A percentile compares a stretch with the other conserved stretches of the same genome.
Conservation (phyloP, 2,797 vertebrate genomes). For the Poeciliopsis turneri region DNA sequence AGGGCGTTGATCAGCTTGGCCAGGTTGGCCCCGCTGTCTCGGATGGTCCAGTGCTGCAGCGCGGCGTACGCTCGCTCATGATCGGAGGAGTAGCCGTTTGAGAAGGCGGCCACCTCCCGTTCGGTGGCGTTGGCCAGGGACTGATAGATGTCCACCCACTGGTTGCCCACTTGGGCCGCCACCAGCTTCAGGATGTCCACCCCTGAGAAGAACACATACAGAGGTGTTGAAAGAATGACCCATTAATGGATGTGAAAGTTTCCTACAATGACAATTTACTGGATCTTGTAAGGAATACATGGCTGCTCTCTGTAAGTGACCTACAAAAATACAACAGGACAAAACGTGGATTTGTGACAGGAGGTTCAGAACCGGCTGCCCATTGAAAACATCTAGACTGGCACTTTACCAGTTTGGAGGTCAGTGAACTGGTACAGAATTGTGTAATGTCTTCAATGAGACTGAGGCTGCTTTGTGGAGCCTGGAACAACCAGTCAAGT, state of each 20-base stretch:
- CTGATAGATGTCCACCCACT: constrained; percentile 97
- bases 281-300: not conserved
- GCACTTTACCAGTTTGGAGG: not conserved
- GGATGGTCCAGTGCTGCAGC: constrained; percentile 96
- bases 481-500: not conserved
- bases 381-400: not conserved
- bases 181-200: constrained; percentile 96
- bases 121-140: constrained; percentile 91
- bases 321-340: not conserved
- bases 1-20: constrained; percentile 95
- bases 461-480: constrained; percentile 3
- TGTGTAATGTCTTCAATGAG: not conserved
- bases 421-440: not conserved
- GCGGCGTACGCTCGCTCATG: constrained; percentile 92
- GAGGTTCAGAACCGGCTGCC: too few species aligned
- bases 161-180: constrained; percentile 91
- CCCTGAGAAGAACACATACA: constrained; percentile 73
- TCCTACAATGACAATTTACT: not conserved
- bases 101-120: constrained; percentile 92
- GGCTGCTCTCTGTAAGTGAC: not conserved
- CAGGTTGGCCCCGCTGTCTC: constrained; percentile 92
- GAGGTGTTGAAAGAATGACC: too few species aligned
- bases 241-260: not conserved
- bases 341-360: not conserved
- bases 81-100: constrained; percentile 89